A percentile compares a stretch with the other conserved stretches of the same genome.
phyloP scores from a whole-genome alignment of 2,888 invertebrate genomes.

The Eupithecia centaureata region DNA sequence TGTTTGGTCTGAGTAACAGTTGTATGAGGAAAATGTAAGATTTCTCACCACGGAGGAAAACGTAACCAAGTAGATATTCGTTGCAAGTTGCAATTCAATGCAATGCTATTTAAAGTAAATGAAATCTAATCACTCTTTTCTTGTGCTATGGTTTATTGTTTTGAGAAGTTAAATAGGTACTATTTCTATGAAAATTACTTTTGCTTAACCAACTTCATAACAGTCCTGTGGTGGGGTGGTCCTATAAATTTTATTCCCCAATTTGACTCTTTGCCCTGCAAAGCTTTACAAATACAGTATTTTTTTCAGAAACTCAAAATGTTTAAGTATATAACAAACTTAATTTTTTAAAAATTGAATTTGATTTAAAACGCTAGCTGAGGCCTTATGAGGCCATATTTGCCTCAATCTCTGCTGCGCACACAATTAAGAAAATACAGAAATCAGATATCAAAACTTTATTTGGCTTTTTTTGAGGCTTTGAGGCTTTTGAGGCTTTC shows the following conservation, averaged over 20 bases:
- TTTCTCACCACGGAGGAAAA: not conserved
- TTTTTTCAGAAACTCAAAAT: not conserved
- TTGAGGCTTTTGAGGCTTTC: too few relatives aligned
- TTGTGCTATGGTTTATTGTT: not conserved
- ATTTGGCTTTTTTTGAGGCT: too few relatives aligned
- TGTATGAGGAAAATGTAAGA: not conserved
- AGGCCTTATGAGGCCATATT: too few relatives aligned
- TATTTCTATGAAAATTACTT: not conserved
- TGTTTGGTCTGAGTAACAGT: not conserved
- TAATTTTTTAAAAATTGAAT: too few relatives aligned
- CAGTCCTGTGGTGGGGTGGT: not conserved
- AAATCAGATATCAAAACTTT: too few relatives aligned
- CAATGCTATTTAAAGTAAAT: not conserved
- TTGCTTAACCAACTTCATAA: not conserved
- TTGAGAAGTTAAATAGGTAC: not conserved
- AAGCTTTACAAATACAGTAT: not conserved
- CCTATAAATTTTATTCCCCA: not conserved
- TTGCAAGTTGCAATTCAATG: not conserved
- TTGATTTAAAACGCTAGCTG: too few relatives aligned
- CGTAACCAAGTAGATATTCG: not conserved
- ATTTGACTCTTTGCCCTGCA: too few relatives aligned
- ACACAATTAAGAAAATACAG: too few relatives aligned
- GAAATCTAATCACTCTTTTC: not conserved
- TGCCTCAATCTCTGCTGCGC: too few relatives aligned
- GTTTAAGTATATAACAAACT: too few relatives aligned